Base-by-base conservation (phyloP, 2,797 vertebrate genomes). In the Meriones psammophilus region DNA sequence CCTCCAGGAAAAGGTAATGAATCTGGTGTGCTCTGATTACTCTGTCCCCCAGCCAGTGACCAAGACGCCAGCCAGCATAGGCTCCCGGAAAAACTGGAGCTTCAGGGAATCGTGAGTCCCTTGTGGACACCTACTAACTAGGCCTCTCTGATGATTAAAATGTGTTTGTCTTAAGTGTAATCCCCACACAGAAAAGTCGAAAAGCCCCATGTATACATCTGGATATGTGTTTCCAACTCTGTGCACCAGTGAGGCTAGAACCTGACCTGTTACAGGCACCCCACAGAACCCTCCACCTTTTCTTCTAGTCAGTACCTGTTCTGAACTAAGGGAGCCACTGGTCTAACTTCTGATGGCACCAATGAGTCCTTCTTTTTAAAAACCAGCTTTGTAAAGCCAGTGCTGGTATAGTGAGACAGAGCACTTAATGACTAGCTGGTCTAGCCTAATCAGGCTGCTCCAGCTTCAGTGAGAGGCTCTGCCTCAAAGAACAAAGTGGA, bases 1-100 rank as follows among this genome's bases (percentile, higher is more conserved):
- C 77, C 96, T 99, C 94, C 99, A 97, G 95, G 97, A 97, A 94
- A 98, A 99, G 99, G 99, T 99, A 98, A 95, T 46, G 76, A 77
- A 64, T n/a, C 39, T 2, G 24, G 7, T 74, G 42, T 87, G 33
- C 30, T 68, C 39, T 85, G 83, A 69, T 64, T 17, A 14, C 5
- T 26, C 8, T 4, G 2, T n/a, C 8, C 24, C 18, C 1, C 5
- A 26, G 46, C 8, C 26, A 14, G 62, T 20, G 17, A 15, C 78
- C 64, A 39, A 58, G 89, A 73, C 3, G 42, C 42, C 42, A 42
- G 64, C 50, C 36, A 1, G 24, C 36, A 30, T 73, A 17, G 56
- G 18, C 33, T 64, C 80, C 56, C 30, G 62, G 71, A 18, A 28
- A 33, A 54, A n/a, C 69, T 20, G 10, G 24, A 60, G 1, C 12